A percentile compares a stretch with the other conserved stretches of the same genome.
phyloP scores from a whole-genome alignment of 2,888 invertebrate species.

The Mesochorus sp. region DNA sequence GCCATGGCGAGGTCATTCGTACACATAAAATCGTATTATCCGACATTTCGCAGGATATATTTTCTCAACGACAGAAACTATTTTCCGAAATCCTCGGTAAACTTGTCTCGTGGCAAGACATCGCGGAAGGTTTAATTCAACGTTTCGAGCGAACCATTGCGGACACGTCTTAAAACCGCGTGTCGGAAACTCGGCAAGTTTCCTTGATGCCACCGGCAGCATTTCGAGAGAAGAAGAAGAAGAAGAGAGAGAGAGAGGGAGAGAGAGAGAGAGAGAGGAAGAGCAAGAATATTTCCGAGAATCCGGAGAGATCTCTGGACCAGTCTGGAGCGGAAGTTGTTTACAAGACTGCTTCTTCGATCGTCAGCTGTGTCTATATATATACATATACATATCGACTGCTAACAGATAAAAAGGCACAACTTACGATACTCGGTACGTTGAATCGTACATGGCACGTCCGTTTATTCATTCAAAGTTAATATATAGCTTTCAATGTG shows the following conservation, averaged over 20 bases:
- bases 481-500: neutral
- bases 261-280: neutral
- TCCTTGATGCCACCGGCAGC: constrained; percentile 14
- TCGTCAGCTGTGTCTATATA: constrained; percentile 23
- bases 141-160: constrained; percentile 20
- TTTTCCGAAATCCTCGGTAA: constrained; percentile 21
- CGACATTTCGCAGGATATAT: constrained; percentile 24
- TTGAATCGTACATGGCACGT: neutral
- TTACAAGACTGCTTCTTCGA: constrained; percentile 66
- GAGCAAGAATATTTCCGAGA: constrained; percentile 1
- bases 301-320: constrained; percentile 7
- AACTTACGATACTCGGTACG: neutral
- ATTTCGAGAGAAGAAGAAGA: neutral
- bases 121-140: constrained; percentile 34
- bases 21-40: constrained; percentile 20
- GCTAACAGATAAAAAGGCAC: neutral
- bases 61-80: neutral
- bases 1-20: neutral
- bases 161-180: constrained; percentile 33
- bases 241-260: neutral
- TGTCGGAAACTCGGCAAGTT: constrained; percentile 42
- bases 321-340: constrained; percentile 66
- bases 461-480: neutral
- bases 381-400: neutral
- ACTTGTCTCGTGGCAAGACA: constrained; percentile 6